These are phyloP conservation scores for Drosophila navojoa DNA, from an alignment of 1,140 invertebrate species.

Conservation along the genomic window DNA sequence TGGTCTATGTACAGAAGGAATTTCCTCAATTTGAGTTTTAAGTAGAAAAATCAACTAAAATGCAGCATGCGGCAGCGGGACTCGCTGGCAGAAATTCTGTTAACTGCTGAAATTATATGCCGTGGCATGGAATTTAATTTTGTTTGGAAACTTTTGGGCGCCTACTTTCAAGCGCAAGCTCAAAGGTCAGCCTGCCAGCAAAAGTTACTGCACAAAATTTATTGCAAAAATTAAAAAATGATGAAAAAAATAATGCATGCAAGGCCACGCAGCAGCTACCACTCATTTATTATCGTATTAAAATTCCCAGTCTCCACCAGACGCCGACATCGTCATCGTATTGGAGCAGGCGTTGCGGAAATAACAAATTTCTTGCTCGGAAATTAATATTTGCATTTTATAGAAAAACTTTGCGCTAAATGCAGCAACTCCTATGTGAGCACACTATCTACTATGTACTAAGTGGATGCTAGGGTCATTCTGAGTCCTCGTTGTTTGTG, in stretches of 20 bases:
- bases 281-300: conserved; percentile 78
- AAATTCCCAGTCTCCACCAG: conserved; percentile 51
- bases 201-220: conserved; percentile 66
- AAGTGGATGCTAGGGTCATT: neutral
- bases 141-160: conserved; percentile 25
- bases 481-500: neutral
- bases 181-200: conserved; percentile 45
- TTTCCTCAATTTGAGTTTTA: neutral
- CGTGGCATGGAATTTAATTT: conserved; percentile 53
- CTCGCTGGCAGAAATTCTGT: neutral
- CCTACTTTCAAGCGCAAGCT: conserved; percentile 28
- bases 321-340: conserved; percentile 20
- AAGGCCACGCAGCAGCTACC: conserved; percentile 18
- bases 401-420: conserved; percentile 64
- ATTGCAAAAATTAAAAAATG: conserved; percentile 48
- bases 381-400: conserved; percentile 81
- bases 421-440: conserved; percentile 1
- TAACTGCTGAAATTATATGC: neutral
- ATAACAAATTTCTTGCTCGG: conserved; percentile 80
- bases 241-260: neutral
- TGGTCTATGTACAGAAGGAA: neutral
- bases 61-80: no score
- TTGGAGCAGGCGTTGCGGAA: conserved; percentile 67
- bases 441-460: neutral
- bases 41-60: neutral